A percentile compares a stretch with the other conserved stretches of the same genome.
phyloP scores from a whole-genome alignment of 2,888 invertebrate genomes.

The Polyploca ridens region DNA sequence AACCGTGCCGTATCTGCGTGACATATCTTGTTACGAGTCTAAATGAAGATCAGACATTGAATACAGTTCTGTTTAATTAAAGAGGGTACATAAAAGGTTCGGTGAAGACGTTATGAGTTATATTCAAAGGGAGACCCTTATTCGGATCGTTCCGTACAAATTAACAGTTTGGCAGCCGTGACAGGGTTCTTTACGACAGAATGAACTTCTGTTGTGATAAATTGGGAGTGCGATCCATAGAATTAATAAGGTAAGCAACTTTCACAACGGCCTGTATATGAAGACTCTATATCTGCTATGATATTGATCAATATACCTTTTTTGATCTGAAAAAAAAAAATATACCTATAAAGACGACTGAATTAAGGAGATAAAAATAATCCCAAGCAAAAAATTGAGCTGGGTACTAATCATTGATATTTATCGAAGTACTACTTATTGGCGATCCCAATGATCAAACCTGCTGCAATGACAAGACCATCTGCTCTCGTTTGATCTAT shows the following conservation, averaged over 20 bases:
- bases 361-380: too few species aligned
- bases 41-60: slow-evolving; percentile 45
- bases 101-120: slow-evolving; percentile 15
- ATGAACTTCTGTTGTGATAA: neutral
- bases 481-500: too few species aligned
- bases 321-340: too few species aligned
- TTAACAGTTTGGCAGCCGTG: slow-evolving; percentile 3
- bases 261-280: neutral
- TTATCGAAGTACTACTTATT: too few species aligned
- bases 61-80: slow-evolving; percentile 44
- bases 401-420: too few species aligned
- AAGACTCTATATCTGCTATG: neutral
- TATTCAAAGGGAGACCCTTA: slow-evolving; percentile 7
- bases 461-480: too few species aligned
- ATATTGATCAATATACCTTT: too few species aligned
- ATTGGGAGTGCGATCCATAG: neutral
- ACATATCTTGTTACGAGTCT: slow-evolving; percentile 41
- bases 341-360: too few species aligned
- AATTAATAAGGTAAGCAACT: neutral
- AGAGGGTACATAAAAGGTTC: slow-evolving; percentile 34
- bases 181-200: neutral
- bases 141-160: neutral
- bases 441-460: too few species aligned
- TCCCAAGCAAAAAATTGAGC: too few species aligned
- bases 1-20: slow-evolving; percentile 41